Evolutionary conservation across 2,113 vertebrate species (phyloP).

Genomic region (Elaphurus davidianus): DNA sequence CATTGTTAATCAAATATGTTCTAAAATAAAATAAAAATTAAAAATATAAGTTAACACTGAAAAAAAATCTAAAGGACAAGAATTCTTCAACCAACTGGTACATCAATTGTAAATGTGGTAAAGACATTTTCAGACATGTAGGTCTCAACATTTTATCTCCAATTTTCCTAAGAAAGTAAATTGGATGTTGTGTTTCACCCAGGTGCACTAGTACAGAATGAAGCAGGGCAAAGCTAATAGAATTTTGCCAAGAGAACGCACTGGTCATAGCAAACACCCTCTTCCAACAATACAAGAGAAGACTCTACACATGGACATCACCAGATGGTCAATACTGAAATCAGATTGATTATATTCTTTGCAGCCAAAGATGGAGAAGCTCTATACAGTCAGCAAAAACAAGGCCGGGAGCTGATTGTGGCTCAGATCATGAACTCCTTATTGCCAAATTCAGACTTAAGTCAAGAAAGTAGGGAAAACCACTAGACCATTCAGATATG

Average conservation of each 20-base stretch:
- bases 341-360: not conserved
- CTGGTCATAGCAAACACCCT: not conserved
- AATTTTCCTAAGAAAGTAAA: not conserved
- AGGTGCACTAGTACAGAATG: not conserved
- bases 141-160: not conserved
- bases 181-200: not conserved
- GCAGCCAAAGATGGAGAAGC: not conserved
- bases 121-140: not conserved
- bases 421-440: not conserved
- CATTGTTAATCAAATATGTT: not conserved
- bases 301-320: not conserved
- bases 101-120: not conserved
- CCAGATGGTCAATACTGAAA: not conserved
- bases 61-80: not conserved
- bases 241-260: not conserved
- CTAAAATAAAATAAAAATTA: not conserved
- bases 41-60: not conserved
- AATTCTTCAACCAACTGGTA: not conserved
- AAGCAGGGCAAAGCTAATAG: not conserved
- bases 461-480: not conserved
- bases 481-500: not conserved
- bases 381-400: not conserved
- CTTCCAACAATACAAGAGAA: not conserved
- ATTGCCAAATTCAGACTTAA: not conserved
- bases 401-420: not conserved